Evolutionary conservation across 2,797 vertebrate species (phyloP).

Genomic region (Cossypha dichroa): DNA sequence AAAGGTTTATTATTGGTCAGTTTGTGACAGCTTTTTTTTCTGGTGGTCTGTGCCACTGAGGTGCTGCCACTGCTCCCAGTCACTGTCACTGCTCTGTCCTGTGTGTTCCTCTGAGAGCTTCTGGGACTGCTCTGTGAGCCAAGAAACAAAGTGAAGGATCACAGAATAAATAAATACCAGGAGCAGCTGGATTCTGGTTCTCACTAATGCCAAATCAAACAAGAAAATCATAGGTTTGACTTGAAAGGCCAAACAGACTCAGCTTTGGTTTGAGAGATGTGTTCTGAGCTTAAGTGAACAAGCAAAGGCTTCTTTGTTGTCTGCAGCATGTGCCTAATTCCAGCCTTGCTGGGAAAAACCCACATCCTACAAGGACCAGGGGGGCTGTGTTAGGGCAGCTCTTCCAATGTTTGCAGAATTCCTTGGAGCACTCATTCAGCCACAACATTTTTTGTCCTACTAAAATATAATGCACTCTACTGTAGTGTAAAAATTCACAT

Average conservation of each 20-base stretch:
- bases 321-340: slow-evolving; percentile 8
- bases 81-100: neutral
- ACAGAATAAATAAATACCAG: neutral
- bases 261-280: slow-evolving; percentile 23
- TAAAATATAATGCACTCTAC: neutral
- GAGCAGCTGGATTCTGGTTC: slow-evolving; percentile 14
- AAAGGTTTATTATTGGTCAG: neutral
- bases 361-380: neutral
- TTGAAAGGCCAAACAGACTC: slow-evolving; percentile 6
- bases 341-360: slow-evolving; percentile 32
- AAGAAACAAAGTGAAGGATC: neutral
- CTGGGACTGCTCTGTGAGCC: neutral
- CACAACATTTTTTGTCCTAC: neutral
- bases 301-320: slow-evolving; percentile 55
- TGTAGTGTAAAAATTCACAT: neutral
- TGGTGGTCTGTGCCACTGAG: neutral
- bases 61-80: neutral
- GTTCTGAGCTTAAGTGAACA: slow-evolving; percentile 24
- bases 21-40: neutral
- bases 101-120: neutral
- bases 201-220: slow-evolving; percentile 43
- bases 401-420: neutral
- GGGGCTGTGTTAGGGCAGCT: neutral
- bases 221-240: slow-evolving; percentile 14
- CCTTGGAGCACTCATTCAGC: neutral